phyloP scores from a whole-genome alignment of 2,797 vertebrate genomes.

The Chloroceryle amazona region DNA sequence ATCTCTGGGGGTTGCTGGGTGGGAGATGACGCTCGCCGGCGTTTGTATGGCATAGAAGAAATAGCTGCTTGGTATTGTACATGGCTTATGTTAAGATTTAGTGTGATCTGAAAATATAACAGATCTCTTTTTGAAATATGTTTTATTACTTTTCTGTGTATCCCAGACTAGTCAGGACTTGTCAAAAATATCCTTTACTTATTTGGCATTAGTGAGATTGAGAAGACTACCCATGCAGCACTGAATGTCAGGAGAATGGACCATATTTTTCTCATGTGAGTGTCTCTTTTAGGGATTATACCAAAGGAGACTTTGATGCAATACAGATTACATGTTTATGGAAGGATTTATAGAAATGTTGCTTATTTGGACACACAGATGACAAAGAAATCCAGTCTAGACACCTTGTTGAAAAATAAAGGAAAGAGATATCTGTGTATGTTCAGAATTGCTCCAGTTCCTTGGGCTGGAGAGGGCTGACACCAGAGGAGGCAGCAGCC shows the following conservation, averaged over 20 bases:
- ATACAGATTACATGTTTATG: conserved; percentile 5
- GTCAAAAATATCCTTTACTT: conserved; percentile 60
- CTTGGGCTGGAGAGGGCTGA: neutral
- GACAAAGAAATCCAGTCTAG: neutral
- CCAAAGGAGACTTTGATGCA: conserved; percentile 36
- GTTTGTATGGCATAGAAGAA: neutral
- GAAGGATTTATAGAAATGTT: conserved; percentile 35
- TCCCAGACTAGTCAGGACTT: conserved; percentile 40
- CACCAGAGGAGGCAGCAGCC: neutral
- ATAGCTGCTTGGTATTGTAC: neutral
- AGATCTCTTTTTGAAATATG: conserved; percentile 37
- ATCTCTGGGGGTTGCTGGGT: neutral
- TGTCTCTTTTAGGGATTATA: conserved; percentile 28
- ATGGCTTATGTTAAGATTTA: conserved; percentile 45
- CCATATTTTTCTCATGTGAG: conserved; percentile 12
- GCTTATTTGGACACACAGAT: neutral
- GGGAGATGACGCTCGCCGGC: neutral
- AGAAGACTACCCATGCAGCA: conserved; percentile 38
- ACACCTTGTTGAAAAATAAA: neutral
- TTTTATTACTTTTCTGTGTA: conserved; percentile 58
- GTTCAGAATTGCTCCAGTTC: neutral
- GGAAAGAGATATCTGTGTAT: neutral
- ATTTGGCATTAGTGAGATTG: conserved; percentile 50
- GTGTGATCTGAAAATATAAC: conserved; percentile 54
- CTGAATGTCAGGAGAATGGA: neutral